A percentile compares a stretch with the other conserved stretches of the same genome.
Conservation (phyloP, 2,888 invertebrate genomes). For the Cylloceria caligata region DNA sequence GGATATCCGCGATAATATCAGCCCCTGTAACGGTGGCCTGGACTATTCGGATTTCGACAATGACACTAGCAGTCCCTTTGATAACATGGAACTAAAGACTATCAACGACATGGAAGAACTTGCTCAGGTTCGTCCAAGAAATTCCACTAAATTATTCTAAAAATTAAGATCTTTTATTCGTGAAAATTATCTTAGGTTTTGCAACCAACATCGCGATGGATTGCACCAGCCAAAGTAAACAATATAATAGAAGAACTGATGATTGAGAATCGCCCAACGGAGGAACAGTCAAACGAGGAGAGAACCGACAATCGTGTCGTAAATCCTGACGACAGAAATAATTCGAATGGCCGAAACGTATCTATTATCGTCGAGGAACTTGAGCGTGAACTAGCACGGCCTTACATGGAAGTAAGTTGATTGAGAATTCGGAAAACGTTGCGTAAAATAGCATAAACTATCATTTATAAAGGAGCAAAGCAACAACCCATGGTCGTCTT, state of each 20-base stretch:
- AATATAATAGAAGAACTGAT: slow-evolving; percentile 76
- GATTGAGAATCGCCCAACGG: slow-evolving; percentile 69
- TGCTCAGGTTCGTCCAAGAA: slow-evolving; percentile 88
- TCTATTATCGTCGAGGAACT: slow-evolving; percentile 92
- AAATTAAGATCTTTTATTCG: too few relatives aligned
- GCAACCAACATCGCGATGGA: slow-evolving; percentile 80
- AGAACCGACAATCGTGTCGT: slow-evolving; percentile 63
- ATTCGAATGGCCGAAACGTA: slow-evolving; percentile 86
- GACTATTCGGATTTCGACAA: slow-evolving; percentile 93
- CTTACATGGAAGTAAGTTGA: slow-evolving; percentile 77
- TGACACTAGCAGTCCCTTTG: slow-evolving; percentile 96
- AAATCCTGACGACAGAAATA: slow-evolving; percentile 71
- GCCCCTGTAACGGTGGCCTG: slow-evolving; percentile 77
- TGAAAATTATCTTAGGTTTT: slow-evolving; percentile 74
- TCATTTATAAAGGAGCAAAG: too few relatives aligned
- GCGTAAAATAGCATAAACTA: too few relatives aligned
- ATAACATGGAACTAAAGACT: slow-evolving; percentile 96
- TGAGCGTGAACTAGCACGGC: slow-evolving; percentile 87
- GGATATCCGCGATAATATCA: slow-evolving; percentile 77
- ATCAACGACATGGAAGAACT: slow-evolving; percentile 96
- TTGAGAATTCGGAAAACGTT: neutral
- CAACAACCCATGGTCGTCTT: neutral
- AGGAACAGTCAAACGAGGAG: slow-evolving; percentile 67
- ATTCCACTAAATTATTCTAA: slow-evolving; percentile 36
- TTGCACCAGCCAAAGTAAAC: slow-evolving; percentile 76